phyloP scores from a whole-genome alignment of 2,797 vertebrate genomes.

The Mallotus villosus region DNA sequence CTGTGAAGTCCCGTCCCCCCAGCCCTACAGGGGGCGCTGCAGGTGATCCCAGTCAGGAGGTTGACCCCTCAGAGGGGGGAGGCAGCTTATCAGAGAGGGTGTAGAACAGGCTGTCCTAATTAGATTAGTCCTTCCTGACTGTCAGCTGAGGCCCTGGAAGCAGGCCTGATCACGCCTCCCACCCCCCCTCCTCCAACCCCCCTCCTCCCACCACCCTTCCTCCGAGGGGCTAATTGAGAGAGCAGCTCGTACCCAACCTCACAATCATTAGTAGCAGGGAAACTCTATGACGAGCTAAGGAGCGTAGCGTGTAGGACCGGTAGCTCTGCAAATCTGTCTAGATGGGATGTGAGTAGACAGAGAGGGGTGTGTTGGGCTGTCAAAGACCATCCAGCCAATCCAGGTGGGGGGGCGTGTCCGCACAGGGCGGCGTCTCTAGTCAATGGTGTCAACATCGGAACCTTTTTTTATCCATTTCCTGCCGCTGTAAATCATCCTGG shows the following conservation, averaged over 20 bases:
- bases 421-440: constrained; percentile 22
- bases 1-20: constrained; percentile 37
- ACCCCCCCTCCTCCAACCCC: constrained; percentile 27
- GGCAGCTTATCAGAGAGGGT: constrained; percentile 58
- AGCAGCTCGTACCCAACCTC: constrained; percentile 41
- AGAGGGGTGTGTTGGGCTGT: constrained; percentile 13
- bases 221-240: constrained; percentile 54
- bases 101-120: constrained; percentile 53
- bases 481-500: constrained; percentile 63
- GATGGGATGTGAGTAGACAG: background rate
- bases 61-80: constrained; percentile 47
- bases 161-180: constrained; percentile 15
- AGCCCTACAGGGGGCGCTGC: constrained; percentile 33
- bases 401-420: background rate
- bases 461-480: constrained; percentile 50
- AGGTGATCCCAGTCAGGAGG: constrained; percentile 52
- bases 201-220: constrained; percentile 10
- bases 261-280: constrained; percentile 41
- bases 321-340: background rate
- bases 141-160: constrained; percentile 63
- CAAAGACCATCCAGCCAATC: constrained; percentile 17
- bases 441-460: constrained; percentile 12
- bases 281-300: constrained; percentile 37
- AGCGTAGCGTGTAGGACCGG: background rate
- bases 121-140: constrained; percentile 59